Percentiles rank a stretch among this genome's conserved stretches.
Conservation (phyloP, 2,113 vertebrate genomes). For the Numenius arquata region DNA sequence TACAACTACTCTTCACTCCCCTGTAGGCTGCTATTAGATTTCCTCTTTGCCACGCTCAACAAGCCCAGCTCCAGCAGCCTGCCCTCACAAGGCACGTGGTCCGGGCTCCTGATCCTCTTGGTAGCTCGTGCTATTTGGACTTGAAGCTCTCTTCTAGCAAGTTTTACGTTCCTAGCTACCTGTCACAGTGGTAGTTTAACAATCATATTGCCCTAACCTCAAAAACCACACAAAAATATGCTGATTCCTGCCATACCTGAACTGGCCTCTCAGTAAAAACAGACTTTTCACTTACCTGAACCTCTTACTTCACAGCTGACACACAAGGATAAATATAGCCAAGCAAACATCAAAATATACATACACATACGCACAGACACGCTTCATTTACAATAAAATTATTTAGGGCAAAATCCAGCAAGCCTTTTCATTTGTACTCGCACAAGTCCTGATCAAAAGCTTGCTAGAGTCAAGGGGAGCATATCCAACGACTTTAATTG, state of each 20-base stretch:
- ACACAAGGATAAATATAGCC: not conserved
- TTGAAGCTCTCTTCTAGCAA: not conserved
- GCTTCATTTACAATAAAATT: not conserved
- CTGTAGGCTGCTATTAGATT: not conserved
- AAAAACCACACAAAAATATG: not conserved
- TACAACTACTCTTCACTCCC: not conserved
- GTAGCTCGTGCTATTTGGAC: not conserved
- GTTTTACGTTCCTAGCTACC: not conserved
- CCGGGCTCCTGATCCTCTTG: not conserved
- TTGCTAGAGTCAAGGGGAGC: not conserved
- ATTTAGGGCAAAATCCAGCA: not conserved
- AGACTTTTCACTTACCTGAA: not conserved
- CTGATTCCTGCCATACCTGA: not conserved
- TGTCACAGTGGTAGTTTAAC: not conserved
- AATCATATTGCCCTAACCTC: not conserved
- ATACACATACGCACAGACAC: not conserved
- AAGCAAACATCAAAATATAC: not conserved
- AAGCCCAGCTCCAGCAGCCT: fast-evolving
- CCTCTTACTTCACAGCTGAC: not conserved
- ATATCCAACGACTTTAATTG: not conserved
- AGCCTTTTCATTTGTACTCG: not conserved
- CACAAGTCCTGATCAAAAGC: not conserved
- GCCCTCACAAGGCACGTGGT: fast-evolving
- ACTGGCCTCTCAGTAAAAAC: not conserved
- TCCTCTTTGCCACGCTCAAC: not conserved